Conservation (phyloP, 1,140 invertebrate species). For the Xylocopa sonorina region DNA sequence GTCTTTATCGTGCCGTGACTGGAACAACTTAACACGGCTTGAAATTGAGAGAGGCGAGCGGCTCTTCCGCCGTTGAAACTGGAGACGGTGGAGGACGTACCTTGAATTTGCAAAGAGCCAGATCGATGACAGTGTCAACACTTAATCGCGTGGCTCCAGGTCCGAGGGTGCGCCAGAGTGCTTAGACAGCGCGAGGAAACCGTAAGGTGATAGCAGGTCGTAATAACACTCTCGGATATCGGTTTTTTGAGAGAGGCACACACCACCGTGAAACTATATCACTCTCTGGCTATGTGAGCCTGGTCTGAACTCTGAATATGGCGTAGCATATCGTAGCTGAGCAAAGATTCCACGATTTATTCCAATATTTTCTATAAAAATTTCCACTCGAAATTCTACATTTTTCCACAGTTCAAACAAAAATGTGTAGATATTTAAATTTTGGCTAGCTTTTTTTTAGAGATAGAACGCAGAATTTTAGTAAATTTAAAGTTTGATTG, state of each 20-base stretch:
- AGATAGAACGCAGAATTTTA: no score
- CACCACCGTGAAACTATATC: conserved; percentile 6
- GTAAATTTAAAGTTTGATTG: no score
- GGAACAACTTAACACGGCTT: conserved; percentile 24
- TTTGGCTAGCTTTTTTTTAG: no score
- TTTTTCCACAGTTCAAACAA: no score
- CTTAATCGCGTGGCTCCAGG: conserved; percentile 28
- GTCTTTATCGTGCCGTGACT: conserved; percentile 29
- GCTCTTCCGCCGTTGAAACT: conserved; percentile 27
- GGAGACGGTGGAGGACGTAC: conserved; percentile 34
- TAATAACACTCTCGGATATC: conserved; percentile 28
- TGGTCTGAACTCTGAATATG: no score
- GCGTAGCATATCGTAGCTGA: no score
- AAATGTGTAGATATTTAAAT: no score
- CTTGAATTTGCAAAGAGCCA: conserved; percentile 38
- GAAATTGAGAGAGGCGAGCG: conserved; percentile 25
- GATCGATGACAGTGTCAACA: conserved; percentile 56
- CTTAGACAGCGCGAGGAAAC: conserved; percentile 24
- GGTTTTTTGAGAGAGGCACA: neutral
- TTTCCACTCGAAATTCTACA: no score
- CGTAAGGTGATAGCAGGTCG: conserved; percentile 39
- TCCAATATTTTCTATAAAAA: no score
- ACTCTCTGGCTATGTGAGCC: neutral
- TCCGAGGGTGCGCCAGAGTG: conserved; percentile 8
- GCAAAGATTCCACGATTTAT: no score